Conservation (phyloP, 2,113 vertebrate genomes). For the Anoplopoma fimbria region DNA sequence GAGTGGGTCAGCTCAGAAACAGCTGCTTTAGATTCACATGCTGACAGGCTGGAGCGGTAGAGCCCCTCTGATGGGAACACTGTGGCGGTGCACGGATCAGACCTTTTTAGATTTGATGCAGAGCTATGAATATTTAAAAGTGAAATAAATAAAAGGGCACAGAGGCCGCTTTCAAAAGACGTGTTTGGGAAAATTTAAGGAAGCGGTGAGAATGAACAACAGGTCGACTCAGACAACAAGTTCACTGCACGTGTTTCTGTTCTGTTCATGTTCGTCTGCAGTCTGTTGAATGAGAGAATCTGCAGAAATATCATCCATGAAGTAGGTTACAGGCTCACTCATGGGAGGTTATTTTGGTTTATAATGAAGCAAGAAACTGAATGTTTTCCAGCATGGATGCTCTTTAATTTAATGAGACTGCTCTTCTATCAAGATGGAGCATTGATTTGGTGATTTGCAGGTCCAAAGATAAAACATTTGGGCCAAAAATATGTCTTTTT, state of each 20-base stretch:
- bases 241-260: background rate
- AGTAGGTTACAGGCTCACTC: background rate
- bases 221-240: background rate
- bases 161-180: background rate
- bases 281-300: too few species aligned
- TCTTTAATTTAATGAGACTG: background rate
- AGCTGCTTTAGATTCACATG: constrained; percentile 14
- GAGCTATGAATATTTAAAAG: constrained; percentile 33
- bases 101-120: constrained; percentile 2
- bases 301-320: background rate
- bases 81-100: background rate
- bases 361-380: background rate
- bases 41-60: background rate
- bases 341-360: background rate
- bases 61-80: constrained; percentile 8
- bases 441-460: background rate
- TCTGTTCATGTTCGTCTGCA: background rate
- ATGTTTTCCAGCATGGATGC: background rate
- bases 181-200: background rate
- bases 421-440: background rate
- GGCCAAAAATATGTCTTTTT: background rate
- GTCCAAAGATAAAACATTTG: background rate
- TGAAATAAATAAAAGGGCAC: background rate
- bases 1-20: constrained; percentile 5
- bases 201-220: background rate